Percentiles rank a stretch among this genome's conserved stretches.
Conservation (phyloP, 2,888 invertebrate species). For the Eucera pruinosa region DNA sequence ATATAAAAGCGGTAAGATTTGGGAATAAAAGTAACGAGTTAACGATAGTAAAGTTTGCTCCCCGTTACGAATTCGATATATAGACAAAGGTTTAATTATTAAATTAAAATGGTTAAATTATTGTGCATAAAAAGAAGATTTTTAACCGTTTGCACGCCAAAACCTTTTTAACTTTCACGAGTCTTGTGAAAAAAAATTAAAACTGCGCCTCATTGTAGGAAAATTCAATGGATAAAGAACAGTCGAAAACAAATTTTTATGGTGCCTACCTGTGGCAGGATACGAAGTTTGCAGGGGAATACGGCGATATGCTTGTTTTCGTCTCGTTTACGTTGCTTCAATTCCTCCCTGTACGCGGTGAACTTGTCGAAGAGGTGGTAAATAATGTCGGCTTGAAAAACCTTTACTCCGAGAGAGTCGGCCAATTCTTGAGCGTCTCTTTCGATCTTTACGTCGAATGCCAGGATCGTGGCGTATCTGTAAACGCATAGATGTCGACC, state of each 20-base stretch:
- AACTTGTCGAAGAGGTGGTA: conserved; percentile 99
- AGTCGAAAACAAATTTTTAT: conserved; percentile 6
- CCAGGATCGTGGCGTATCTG: conserved; percentile 97
- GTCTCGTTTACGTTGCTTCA: conserved; percentile 95
- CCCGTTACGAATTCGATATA: too few species aligned
- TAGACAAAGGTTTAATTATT: too few species aligned
- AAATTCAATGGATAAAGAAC: too few species aligned
- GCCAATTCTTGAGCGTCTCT: conserved; percentile 99
- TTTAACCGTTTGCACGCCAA: too few species aligned
- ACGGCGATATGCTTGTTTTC: conserved; percentile 99
- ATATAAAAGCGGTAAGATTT: too few species aligned
- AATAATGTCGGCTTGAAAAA: conserved; percentile 99
- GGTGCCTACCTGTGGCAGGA: conserved; percentile 88
- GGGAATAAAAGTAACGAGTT: too few species aligned
- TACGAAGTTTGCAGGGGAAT: conserved; percentile 97
- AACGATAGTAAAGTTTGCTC: too few species aligned
- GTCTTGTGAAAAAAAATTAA: too few species aligned
- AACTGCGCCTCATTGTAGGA: too few species aligned
- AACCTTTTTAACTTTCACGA: too few species aligned
- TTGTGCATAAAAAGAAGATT: too few species aligned
- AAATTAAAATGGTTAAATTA: too few species aligned
- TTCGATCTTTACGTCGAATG: conserved; percentile 99
- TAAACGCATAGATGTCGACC: not conserved
- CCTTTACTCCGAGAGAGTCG: conserved; percentile 95
- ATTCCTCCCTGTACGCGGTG: conserved; percentile 95